These are phyloP conservation scores for Aphidius colemani DNA, from an alignment of 2,888 invertebrate genomes.

Conservation along the genomic window DNA sequence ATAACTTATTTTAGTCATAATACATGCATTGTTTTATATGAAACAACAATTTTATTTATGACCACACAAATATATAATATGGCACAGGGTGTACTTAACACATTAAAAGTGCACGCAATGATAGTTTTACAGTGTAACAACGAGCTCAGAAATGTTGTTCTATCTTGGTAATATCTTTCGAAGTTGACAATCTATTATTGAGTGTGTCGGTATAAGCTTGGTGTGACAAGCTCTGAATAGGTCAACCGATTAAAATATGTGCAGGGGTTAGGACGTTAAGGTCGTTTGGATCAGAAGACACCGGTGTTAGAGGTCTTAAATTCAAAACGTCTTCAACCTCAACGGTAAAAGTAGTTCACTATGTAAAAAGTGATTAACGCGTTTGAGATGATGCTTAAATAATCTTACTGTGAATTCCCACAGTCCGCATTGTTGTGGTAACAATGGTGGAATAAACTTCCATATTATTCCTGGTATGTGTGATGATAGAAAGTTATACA, in stretches of 20 bases:
- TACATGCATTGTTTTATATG: too few species aligned
- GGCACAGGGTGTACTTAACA: too few species aligned
- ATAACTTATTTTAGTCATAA: too few species aligned
- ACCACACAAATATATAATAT: too few species aligned
- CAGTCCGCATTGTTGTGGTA: conserved; percentile 43
- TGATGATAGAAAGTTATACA: background rate
- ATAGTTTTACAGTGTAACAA: too few species aligned
- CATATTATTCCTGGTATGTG: background rate
- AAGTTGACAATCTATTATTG: conserved; percentile 15
- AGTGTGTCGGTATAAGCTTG: conserved; percentile 14
- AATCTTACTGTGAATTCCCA: conserved; percentile 45
- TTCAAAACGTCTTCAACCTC: conserved; percentile 34
- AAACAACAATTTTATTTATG: too few species aligned
- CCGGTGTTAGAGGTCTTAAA: conserved; percentile 32
- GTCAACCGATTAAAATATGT: conserved; percentile 26
- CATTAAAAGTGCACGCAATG: too few species aligned
- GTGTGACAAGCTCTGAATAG: conserved; percentile 21
- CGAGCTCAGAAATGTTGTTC: conserved; percentile 5
- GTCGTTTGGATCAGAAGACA: conserved; percentile 30
- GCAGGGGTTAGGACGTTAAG: conserved; percentile 27
- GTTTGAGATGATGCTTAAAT: conserved; percentile 43
- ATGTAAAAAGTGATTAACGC: conserved; percentile 37
- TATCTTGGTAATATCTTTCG: conserved; percentile 17
- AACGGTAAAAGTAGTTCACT: conserved; percentile 32
- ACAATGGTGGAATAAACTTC: conserved; percentile 17